Evolutionary conservation across 2,797 vertebrate genomes (phyloP), one percentile per base, ranked within the genome.

Genomic region (Novumbra hubbsi): DNA sequence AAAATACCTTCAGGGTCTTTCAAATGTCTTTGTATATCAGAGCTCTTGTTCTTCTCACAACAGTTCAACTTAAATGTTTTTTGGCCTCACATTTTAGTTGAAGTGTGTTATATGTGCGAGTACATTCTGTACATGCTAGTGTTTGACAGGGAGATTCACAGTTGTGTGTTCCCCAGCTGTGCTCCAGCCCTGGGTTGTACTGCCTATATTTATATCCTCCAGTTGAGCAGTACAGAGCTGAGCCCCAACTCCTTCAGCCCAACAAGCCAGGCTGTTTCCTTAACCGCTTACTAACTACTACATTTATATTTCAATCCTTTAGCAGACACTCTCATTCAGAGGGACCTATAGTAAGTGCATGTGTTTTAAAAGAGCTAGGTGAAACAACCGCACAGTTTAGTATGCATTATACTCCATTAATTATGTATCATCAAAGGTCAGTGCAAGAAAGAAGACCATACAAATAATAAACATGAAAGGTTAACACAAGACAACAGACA

Each of bases 201-300:
- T 68, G 79, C 52, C 78, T 82, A 76, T 85, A 84, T 83, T 81
- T 78, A 80, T 86, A 87, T 84, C 85, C 78, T 77, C 76, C 74
- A 72, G 49, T 69, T 81, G 74, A 81, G 78, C 85, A 73, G 73
- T 72, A 65, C 82, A 62, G 28, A 73, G 60, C 12, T 45, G 52
- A 55, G 55, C 49, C 12, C 12, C 9, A 24, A 1, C 72, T 68
- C 84, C 85, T 79, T 72, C 79, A 79, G 80, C 73, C 80, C 76
- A 84, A 1, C 17, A 76, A 77, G 74, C 30, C 19, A 41, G 17
- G 5, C 76, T 28, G 73, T 24, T 9, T 76, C 1, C 52, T 86
- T 85, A 84, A 86, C 86, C 79, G 81, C 75, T 78, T n/a, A 16
- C 70, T 76, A 5, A 19, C 78, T 55, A 0, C 63, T 45, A 14